Conservation (phyloP, 2,888 invertebrate species). For the Drosophila ezoana region DNA sequence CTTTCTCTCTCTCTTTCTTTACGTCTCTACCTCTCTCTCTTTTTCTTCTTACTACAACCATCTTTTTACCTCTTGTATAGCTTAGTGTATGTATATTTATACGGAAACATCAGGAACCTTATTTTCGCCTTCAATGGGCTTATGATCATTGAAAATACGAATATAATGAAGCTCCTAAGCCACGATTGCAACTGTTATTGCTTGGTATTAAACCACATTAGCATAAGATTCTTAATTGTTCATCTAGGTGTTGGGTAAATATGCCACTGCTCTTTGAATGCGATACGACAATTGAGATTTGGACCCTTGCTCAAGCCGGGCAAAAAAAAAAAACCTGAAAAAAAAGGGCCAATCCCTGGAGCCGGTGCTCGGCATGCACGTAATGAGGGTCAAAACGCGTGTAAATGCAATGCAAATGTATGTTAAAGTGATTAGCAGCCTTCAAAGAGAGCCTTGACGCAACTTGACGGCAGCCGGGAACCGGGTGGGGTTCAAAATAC, state of each 20-base stretch:
- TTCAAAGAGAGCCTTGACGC: constrained; percentile 65
- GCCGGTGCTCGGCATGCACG: constrained; percentile 31
- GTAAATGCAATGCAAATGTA: constrained; percentile 83
- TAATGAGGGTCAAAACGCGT: constrained; percentile 81
- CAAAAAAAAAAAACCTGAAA: not conserved
- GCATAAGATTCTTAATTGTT: constrained; percentile 50
- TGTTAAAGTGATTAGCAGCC: constrained; percentile 82
- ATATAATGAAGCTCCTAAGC: not conserved
- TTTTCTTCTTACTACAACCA: no score
- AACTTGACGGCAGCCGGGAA: constrained; percentile 27
- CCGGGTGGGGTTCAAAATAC: constrained; percentile 48
- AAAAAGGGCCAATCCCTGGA: constrained; percentile 63
- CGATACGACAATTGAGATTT: constrained; percentile 34
- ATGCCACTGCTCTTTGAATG: constrained; percentile 31
- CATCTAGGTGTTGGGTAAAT: constrained; percentile 59
- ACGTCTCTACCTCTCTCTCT: no score
- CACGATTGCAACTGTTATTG: constrained; percentile 4
- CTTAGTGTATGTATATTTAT: no score
- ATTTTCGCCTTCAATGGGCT: not conserved
- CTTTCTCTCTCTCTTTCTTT: no score
- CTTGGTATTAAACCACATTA: constrained; percentile 10
- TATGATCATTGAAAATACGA: not conserved
- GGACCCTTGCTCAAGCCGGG: constrained; percentile 1
- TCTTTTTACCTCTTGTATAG: no score
- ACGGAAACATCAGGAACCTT: no score